Percentiles rank a stretch among this genome's conserved stretches.
These are phyloP conservation scores for Lordiphosa stackelbergi DNA, from an alignment of 1,140 invertebrate genomes.

Conservation along the genomic window DNA sequence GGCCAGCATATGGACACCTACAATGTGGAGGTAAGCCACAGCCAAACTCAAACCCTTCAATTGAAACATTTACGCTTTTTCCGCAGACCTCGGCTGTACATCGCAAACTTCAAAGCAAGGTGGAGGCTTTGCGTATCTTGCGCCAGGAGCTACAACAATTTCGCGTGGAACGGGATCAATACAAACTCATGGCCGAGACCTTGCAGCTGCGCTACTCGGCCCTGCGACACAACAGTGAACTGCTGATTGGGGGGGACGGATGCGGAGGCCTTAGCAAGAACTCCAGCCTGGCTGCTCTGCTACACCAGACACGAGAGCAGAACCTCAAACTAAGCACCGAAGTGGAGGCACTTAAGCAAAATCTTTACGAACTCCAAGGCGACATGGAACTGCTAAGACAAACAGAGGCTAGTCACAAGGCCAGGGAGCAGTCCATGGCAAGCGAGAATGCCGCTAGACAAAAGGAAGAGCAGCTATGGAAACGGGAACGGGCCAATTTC, in stretches of 20 bases:
- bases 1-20: constrained; percentile 63
- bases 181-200: constrained; percentile 89
- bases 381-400: constrained; percentile 83
- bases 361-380: constrained; percentile 84
- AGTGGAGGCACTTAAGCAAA: constrained; percentile 84
- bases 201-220: constrained; percentile 82
- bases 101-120: constrained; percentile 88
- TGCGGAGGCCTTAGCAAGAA: constrained; percentile 56
- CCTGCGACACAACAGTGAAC: constrained; percentile 77
- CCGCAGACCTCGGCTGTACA: constrained; percentile 80
- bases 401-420: constrained; percentile 41
- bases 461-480: constrained; percentile 74
- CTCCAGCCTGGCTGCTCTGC: constrained; percentile 67
- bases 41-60: neutral
- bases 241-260: constrained; percentile 24
- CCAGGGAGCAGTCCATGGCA: constrained; percentile 58
- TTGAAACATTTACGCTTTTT: neutral
- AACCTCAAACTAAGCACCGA: constrained; percentile 84
- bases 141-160: constrained; percentile 88
- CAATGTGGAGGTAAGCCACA: constrained; percentile 56
- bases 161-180: constrained; percentile 87
- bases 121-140: constrained; percentile 86
- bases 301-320: constrained; percentile 82
- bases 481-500: constrained; percentile 82
- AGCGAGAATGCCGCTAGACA: constrained; percentile 46